phyloP scores from a whole-genome alignment of 2,113 vertebrate species.

The Irena cyanogastra region DNA sequence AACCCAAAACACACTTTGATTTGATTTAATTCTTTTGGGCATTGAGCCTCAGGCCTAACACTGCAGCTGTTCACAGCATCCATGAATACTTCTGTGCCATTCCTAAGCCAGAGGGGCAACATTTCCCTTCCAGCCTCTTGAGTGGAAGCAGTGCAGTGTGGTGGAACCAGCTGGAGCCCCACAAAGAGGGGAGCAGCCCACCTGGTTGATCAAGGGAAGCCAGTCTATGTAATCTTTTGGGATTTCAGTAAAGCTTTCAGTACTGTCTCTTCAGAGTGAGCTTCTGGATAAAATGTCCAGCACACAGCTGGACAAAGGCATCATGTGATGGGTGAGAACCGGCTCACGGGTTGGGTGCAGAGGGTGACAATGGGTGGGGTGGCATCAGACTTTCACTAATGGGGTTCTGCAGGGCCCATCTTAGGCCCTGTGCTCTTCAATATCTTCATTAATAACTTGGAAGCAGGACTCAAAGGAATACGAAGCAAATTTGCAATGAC shows the following conservation, averaged over 20 bases:
- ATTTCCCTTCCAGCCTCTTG: background rate
- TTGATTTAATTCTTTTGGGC: background rate
- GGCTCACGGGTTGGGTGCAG: accelerated
- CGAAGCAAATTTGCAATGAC: background rate
- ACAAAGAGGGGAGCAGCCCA: background rate
- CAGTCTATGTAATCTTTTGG: background rate
- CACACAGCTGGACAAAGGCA: background rate
- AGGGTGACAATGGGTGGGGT: background rate
- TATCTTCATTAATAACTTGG: background rate
- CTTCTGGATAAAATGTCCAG: background rate
- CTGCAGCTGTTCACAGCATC: background rate
- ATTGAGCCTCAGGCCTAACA: background rate
- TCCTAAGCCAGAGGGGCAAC: background rate
- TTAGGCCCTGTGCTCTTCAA: background rate
- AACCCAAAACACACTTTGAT: background rate
- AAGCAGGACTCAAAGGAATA: background rate
- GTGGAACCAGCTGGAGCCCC: background rate
- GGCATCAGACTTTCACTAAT: background rate
- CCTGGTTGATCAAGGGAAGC: background rate
- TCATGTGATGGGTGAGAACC: background rate
- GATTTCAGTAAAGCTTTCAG: background rate
- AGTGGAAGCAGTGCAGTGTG: background rate
- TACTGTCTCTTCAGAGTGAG: background rate
- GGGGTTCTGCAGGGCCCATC: background rate
- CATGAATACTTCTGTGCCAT: background rate